Percentiles rank a stretch among this genome's conserved stretches.
phyloP scores from a whole-genome alignment of 2,797 vertebrate species.

The Simalia tracyae region DNA sequence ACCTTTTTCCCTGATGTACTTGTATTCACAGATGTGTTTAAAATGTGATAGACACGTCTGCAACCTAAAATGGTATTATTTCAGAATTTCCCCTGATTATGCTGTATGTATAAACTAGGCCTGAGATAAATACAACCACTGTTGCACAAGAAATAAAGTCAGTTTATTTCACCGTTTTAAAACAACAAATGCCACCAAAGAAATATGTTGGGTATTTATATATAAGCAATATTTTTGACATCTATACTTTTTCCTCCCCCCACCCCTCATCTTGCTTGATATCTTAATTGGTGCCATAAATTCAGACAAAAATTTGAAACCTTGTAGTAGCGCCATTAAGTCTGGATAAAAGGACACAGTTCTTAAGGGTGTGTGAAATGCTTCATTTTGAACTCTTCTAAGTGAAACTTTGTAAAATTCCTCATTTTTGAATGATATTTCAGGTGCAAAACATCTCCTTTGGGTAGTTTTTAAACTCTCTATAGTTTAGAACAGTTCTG shows the following conservation, averaged over 20 bases:
- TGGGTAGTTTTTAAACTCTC: no score
- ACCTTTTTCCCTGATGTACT: not conserved
- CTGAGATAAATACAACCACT: not conserved
- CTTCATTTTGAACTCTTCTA: not conserved
- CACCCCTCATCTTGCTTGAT: not conserved
- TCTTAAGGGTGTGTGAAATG: not conserved
- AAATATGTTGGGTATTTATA: no score
- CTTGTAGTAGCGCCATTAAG: not conserved
- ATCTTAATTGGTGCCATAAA: not conserved
- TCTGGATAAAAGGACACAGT: not conserved
- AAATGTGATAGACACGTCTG: not conserved
- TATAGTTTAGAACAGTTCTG: no score
- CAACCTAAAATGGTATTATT: not conserved
- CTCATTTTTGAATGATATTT: not conserved
- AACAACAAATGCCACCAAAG: not conserved
- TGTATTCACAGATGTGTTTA: not conserved
- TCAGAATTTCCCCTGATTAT: not conserved
- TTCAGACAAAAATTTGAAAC: not conserved
- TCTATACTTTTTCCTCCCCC: not conserved
- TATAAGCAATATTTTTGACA: not conserved
- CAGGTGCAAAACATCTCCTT: not conserved
- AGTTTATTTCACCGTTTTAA: not conserved
- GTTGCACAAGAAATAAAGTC: not conserved
- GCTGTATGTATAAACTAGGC: not conserved
- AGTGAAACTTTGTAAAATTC: not conserved